Evolutionary conservation across 2,797 vertebrate genomes (phyloP), one percentile per base, ranked within the genome.

Genomic region (Coilia nasus): DNA sequence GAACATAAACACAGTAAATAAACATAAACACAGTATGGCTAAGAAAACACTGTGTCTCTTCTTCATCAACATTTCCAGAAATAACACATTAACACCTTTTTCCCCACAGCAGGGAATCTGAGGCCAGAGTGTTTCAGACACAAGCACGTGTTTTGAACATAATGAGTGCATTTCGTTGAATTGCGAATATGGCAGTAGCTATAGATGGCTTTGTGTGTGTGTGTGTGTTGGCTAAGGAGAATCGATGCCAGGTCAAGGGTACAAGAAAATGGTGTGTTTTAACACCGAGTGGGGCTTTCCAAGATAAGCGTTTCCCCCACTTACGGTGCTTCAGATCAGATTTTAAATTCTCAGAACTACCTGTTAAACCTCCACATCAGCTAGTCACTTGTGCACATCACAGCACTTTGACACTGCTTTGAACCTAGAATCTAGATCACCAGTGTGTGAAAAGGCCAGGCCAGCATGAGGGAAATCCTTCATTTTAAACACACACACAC

Each of bases 1-100:
- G 21, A 78, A 78, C 19, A 44, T 1, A 35, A 71, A 41, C 3
- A 15, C 12, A 5, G 67, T 44, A 78, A 44, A 78, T 21, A 78
- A 78, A 41, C 19, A 44, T 7, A 19, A 71, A 75, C 10, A 23
- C 3, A 17, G 28, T 19, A 17, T 14, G 1, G 31, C 15, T 6
- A 35, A 35, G 4, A 78, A 17, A 19, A 44, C 19, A 83, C 50
- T 60, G 60, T 35, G 56, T 81, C 47, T 83, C 5, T 57, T 14
- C 81, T 87, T 60, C 41, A 31, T 47, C 54, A 47, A 50, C 28
- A 84, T 86, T 86, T 84, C 47, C 46, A 81, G 57, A 82, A 4
- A 87, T 82, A 44, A 80, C 85, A 87, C 46, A 80, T 83, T 83
- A 81, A 87, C 50, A 56, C 7, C 71, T 19, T 41, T 31, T 19